These are phyloP conservation scores for Cherax quadricarinatus DNA, from an alignment of 1,140 invertebrate species.

Conservation along the genomic window DNA sequence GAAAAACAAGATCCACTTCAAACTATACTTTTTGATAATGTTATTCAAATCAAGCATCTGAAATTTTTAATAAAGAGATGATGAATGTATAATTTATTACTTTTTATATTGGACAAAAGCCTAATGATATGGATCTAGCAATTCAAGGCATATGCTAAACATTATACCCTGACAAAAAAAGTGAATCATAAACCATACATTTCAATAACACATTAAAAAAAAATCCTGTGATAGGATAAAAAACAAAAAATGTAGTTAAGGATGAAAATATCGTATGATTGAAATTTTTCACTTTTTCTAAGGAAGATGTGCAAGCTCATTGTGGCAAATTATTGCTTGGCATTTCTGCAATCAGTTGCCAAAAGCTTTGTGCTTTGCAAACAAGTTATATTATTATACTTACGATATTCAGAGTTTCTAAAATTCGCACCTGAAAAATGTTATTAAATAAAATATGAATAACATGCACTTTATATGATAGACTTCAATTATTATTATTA, in stretches of 20 bases:
- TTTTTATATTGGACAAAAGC: not conserved
- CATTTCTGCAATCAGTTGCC: not conserved
- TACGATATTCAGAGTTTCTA: slow-evolving; percentile 16
- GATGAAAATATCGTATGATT: not conserved
- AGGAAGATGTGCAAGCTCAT: not conserved
- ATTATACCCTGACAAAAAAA: not conserved
- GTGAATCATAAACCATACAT: not conserved
- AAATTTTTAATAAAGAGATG: not conserved
- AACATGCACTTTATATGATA: not conserved
- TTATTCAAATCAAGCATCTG: not conserved
- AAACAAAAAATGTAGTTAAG: not conserved
- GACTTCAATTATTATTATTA: too few relatives aligned
- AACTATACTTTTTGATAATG: not conserved
- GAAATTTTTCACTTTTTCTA: not conserved
- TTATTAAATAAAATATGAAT: not conserved
- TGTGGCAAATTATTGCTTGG: not conserved
- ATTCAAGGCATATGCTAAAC: not conserved
- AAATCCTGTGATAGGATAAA: not conserved
- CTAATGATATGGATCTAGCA: not conserved
- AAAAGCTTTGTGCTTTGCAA: not conserved
- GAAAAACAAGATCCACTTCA: not conserved
- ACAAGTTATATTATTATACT: not conserved
- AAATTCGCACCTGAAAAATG: slow-evolving; percentile 13
- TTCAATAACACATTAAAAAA: not conserved
- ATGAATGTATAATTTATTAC: not conserved